phyloP scores from a whole-genome alignment of 2,797 vertebrate genomes.

The Xiphophorus birchmanni region DNA sequence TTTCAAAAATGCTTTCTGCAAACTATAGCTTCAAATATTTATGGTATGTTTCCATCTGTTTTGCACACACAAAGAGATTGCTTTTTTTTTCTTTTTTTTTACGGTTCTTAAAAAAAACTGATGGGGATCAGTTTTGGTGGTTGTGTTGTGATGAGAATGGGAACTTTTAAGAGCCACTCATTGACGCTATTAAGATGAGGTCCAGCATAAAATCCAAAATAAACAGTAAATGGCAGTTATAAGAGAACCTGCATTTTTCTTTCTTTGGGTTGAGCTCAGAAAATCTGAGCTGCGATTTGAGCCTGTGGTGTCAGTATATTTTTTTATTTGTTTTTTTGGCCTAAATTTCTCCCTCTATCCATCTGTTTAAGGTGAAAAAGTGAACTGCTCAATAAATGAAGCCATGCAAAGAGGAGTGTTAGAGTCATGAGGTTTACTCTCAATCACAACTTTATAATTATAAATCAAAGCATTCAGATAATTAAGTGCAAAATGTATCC shows the following conservation, averaged over 20 bases:
- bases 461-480: constrained; percentile 28
- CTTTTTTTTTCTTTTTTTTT: too few species aligned
- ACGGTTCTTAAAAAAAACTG: neutral
- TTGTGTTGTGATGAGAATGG: neutral
- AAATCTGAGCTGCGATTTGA: neutral
- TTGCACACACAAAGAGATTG: neutral
- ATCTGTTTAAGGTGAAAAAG: constrained; percentile 18
- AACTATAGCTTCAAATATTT: neutral
- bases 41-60: neutral
- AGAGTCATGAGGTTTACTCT: constrained; percentile 19
- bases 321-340: neutral
- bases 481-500: constrained; percentile 60
- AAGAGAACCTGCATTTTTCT: neutral
- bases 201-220: neutral
- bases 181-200: neutral
- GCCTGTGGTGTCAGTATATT: neutral
- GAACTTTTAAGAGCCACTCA: neutral
- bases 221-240: neutral
- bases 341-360: neutral
- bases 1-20: neutral
- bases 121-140: neutral
- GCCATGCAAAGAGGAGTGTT: constrained; percentile 4
- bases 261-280: neutral
- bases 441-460: constrained; percentile 38
- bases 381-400: constrained; percentile 23